Base-by-base conservation (phyloP, 2,888 invertebrate species). In the Bellardia bayeri region DNA sequence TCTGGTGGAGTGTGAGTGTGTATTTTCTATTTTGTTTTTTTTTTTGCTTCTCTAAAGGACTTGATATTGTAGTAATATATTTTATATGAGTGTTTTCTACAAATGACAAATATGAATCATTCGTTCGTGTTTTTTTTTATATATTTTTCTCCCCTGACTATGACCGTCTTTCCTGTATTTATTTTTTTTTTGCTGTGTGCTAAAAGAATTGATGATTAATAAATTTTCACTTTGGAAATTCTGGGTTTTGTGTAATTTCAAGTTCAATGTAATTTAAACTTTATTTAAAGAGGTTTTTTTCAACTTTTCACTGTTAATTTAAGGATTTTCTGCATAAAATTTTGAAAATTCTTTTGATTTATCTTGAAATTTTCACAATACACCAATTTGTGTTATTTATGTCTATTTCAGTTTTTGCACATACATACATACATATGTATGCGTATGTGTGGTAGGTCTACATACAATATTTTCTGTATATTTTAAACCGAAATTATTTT, bases 71-170 rank as follows among this genome's bases (percentile, higher is more conserved):
- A 61, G 82, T 82, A 69, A 78, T 61, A 56, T 54, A 51, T 64
- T 84, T 66, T 54, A 58, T 72, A 58, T 16, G 37, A 40, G 49
- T 54, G 49, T 74, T 74, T 40, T 11, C 45, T 86, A 79, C 54
- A 78, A 68, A 61, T 84, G 72, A 74, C 82, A 75, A 82, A 82
- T 87, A 87, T 87, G 87, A 87, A 85, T 87, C 87, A 87, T 80
- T 85, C 74, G 51, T 45, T 79, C 54, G 37, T 82, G 45, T 78
- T 51, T 56, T 74, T 63, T 75, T 74, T 42, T n/a, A 5, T 63
- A 13, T 61, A 16, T 4, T 82, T n/a, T 82, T 40, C 30, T 76
- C 14, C 63, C 49, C 23, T 58, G 40, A 30, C 56, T 72, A 3
- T 64, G 40, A 51, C 33, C 37, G 71, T 72, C 37, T 64, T 84